Percentiles rank a stretch among this genome's conserved stretches.
Evolutionary conservation across 2,113 vertebrate genomes (phyloP).

Genomic region (Myrmecobius fasciatus): DNA sequence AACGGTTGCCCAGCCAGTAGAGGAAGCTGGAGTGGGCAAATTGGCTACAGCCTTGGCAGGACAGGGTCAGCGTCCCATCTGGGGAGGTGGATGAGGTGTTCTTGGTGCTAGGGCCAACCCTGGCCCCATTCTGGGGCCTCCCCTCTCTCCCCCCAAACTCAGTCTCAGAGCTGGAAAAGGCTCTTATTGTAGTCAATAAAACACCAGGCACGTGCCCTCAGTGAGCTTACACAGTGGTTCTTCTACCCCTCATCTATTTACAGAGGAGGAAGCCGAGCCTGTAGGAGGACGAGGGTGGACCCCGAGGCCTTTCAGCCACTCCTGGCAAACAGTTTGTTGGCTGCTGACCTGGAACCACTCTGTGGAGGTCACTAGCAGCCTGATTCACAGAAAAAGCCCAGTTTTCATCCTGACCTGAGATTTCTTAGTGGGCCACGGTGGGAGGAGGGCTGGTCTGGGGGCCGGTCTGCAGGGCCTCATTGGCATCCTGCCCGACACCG

Average conservation of each 20-base stretch:
- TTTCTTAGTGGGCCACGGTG: too few relatives aligned
- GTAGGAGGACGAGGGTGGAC: background rate
- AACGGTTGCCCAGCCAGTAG: slow-evolving; percentile 88
- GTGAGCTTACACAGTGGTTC: too few relatives aligned
- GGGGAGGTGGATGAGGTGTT: background rate
- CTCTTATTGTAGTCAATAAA: too few relatives aligned
- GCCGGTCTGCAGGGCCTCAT: too few relatives aligned
- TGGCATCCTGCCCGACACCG: too few relatives aligned
- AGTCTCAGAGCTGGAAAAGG: background rate
- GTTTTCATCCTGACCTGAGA: too few relatives aligned
- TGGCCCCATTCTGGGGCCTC: background rate
- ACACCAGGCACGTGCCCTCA: too few relatives aligned
- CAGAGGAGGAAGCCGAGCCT: background rate
- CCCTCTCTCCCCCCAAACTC: background rate
- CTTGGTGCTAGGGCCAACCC: background rate
- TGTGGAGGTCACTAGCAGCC: too few relatives aligned
- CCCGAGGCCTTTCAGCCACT: too few relatives aligned
- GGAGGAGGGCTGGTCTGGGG: background rate
- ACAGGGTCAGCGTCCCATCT: slow-evolving; percentile 60
- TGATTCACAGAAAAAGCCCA: too few relatives aligned
- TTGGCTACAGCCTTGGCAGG: slow-evolving; percentile 54
- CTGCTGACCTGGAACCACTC: too few relatives aligned
- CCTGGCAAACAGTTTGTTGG: too few relatives aligned
- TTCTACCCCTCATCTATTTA: background rate
- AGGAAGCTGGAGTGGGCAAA: slow-evolving; percentile 75